Percentiles rank a stretch among this genome's conserved stretches.
Conservation (phyloP, 2,797 vertebrate species). For the Dromococcyx pavoninus region DNA sequence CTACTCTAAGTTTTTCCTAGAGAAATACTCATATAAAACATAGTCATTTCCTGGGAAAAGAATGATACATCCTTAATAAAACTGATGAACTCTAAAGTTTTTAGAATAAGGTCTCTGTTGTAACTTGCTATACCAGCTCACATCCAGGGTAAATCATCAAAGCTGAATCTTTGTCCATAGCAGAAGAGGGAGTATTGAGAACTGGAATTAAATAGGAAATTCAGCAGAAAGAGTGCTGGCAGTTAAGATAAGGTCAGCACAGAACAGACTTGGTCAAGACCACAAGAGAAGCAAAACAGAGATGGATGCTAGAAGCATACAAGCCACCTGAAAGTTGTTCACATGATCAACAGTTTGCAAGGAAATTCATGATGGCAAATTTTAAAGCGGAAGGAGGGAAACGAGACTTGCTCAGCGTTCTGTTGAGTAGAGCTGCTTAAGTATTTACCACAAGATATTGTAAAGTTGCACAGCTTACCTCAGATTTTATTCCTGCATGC, state of each 20-base stretch:
- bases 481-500: neutral
- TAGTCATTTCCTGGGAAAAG: neutral
- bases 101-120: neutral
- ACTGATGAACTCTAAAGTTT: neutral
- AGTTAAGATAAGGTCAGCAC: neutral
- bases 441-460: neutral
- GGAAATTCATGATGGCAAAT: neutral
- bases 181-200: neutral
- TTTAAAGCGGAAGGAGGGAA: neutral
- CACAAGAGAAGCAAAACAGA: neutral
- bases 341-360: rapidly evolving
- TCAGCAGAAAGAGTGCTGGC: neutral
- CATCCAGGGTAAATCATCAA: neutral
- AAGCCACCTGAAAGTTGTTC: neutral
- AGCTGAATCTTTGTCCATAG: neutral
- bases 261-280: neutral
- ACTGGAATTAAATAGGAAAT: neutral
- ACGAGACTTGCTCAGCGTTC: neutral
- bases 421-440: neutral
- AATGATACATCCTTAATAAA: neutral
- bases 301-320: neutral
- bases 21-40: neutral
- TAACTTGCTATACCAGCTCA: neutral
- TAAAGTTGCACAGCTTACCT: neutral
- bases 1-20: neutral